Conservation (phyloP, 2,797 vertebrate species). For the Pteropus rufus region DNA sequence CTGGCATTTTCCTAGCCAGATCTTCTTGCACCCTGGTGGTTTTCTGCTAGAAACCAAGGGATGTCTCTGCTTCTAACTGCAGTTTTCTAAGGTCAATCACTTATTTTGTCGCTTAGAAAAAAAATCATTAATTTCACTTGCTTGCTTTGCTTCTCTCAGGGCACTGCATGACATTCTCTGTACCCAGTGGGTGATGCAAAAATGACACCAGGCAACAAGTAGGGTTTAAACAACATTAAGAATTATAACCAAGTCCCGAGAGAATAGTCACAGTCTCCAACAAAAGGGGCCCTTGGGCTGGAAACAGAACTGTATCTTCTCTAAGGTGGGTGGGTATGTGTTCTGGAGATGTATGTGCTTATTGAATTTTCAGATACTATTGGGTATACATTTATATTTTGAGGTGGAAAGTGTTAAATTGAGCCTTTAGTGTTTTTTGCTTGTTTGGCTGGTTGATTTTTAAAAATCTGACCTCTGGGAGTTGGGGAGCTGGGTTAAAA, state of each 20-base stretch:
- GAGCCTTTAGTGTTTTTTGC: background rate
- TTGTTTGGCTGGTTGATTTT: background rate
- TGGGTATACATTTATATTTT: background rate
- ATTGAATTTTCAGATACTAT: background rate
- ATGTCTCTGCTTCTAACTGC: background rate
- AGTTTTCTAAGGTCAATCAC: background rate
- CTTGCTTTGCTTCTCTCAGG: background rate
- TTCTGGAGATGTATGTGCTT: background rate
- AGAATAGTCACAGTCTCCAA: background rate
- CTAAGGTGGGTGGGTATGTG: background rate
- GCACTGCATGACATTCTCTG: background rate
- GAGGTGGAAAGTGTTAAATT: background rate
- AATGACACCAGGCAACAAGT: background rate
- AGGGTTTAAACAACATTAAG: background rate
- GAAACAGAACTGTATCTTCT: background rate
- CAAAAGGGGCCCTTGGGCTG: background rate
- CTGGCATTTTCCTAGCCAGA: background rate
- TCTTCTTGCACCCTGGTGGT: background rate
- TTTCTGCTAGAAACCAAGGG: slow-evolving; percentile 5
- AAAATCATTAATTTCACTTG: background rate
- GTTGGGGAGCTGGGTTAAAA: too few species aligned
- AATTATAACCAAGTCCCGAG: background rate
- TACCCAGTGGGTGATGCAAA: background rate
- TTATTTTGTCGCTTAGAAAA: background rate
- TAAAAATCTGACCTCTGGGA: background rate